Conservation (phyloP, 2,888 invertebrate genomes). For the Nipponacmea schrenckii region DNA sequence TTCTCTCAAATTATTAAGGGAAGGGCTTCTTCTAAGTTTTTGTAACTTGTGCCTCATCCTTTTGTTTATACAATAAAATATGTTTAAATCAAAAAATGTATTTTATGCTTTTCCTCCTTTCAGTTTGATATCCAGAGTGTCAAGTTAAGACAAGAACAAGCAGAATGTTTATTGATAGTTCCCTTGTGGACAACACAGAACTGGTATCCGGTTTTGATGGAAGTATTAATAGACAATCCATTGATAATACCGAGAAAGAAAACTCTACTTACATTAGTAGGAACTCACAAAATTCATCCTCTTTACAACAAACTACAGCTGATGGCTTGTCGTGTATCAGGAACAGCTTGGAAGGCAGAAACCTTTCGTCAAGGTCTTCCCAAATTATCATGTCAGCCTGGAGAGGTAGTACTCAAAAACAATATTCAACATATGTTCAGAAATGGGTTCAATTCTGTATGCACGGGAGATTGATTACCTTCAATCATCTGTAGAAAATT, state of each 20-base stretch:
- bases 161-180: slow-evolving; percentile 6
- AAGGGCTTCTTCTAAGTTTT: too few species aligned
- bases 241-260: slow-evolving; percentile 15
- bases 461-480: slow-evolving; percentile 9
- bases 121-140: too few species aligned
- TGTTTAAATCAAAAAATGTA: too few species aligned
- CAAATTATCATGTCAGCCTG: slow-evolving; percentile 20
- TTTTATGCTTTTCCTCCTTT: slow-evolving; percentile 1
- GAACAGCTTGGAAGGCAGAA: slow-evolving; percentile 16
- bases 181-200: slow-evolving; percentile 29
- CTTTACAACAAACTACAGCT: slow-evolving; percentile 19
- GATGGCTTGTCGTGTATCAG: slow-evolving; percentile 24
- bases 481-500: slow-evolving; percentile 11
- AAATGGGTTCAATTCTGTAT: slow-evolving; percentile 26
- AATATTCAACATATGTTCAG: slow-evolving; percentile 19
- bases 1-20: too few species aligned
- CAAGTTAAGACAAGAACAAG: slow-evolving; percentile 10
- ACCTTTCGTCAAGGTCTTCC: slow-evolving; percentile 5
- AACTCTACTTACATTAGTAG: slow-evolving; percentile 1
- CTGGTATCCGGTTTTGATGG: slow-evolving; percentile 20
- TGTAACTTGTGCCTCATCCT: too few species aligned
- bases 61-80: slow-evolving; percentile 21
- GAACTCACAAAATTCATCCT: slow-evolving; percentile 22
- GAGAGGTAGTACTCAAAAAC: slow-evolving; percentile 19
- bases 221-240: slow-evolving; percentile 26